Conservation (phyloP, 2,888 invertebrate genomes). For the Campoplex capitator region DNA sequence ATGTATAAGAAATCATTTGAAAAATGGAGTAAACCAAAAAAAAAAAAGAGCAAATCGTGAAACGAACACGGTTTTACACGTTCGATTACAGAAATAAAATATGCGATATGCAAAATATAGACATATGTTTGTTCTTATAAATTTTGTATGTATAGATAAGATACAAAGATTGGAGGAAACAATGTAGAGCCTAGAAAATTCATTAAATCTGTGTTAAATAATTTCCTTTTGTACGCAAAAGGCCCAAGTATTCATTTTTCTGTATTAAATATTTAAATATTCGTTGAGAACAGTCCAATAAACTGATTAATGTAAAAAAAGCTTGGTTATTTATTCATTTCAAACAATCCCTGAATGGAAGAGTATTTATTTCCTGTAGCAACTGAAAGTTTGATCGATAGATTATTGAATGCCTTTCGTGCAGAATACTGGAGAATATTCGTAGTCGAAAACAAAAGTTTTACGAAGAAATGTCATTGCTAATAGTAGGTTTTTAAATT, state of each 20-base stretch:
- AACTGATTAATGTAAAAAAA: constrained; percentile 36
- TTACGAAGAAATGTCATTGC: constrained; percentile 26
- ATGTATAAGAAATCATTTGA: neutral
- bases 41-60: constrained; percentile 18
- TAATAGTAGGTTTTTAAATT: constrained; percentile 4
- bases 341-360: neutral
- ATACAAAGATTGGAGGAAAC: constrained; percentile 18
- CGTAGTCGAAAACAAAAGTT: constrained; percentile 52
- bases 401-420: neutral
- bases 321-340: neutral
- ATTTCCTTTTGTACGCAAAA: constrained; percentile 22
- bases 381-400: constrained; percentile 65
- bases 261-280: constrained; percentile 43
- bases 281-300: constrained; percentile 41
- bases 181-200: neutral
- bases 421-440: neutral
- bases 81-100: constrained; percentile 18
- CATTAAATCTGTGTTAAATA: neutral
- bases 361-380: constrained; percentile 37
- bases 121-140: constrained; percentile 20
- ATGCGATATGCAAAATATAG: constrained; percentile 13
- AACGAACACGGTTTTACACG: constrained; percentile 20
- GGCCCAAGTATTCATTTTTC: constrained; percentile 14
- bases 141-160: constrained; percentile 47
- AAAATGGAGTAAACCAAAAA: neutral